Base-by-base conservation (phyloP, 2,113 vertebrate species). In the Oryctolagus cuniculus region DNA sequence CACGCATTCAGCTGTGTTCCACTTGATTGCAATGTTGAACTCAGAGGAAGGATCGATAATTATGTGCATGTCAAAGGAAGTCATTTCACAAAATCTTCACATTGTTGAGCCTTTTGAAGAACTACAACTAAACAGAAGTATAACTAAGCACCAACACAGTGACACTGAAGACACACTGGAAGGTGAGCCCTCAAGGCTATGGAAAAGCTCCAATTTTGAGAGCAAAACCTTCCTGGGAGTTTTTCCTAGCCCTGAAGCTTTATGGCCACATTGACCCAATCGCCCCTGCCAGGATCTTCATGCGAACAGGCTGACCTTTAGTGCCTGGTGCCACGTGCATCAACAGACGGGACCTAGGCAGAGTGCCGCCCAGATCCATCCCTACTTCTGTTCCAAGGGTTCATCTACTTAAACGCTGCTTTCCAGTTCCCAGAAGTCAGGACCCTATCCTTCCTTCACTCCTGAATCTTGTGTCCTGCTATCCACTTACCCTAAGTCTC, bases 41-140 rank as follows among this genome's bases (percentile, higher is more conserved):
- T 89, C 85, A 92, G 55, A 96, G 96, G 0, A 64, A 90, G 73
- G 84, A 92, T 79, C 90, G 93, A 96, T 96, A 89, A 96, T 97
- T 94, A 87, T 73, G 93, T 94, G 7, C 63, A 0, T 7, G 69
- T 94, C 89, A 95, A 69, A 67, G 61, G 27, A 96, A 98, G 87
- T 95, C 95, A 92, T 7, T 58, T 5, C 0, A 34, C 8, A 93
- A 94, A 91, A 92, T 83, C 70, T 82, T 36, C 73, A 87, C 27
- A 38, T 21, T 92, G 63, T n/a, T 66, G 61, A 89, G 87, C 87
- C 21, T 55, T 89, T 63, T 69, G 31, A 80, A 81, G 36, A 87
- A 92, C 16, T 34, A 0, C 1, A 87, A 55, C 55, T 84, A 58
- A 81, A 63, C 67, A 83, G 61, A 93, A 84, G 24, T 29, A 77